Evolutionary conservation across 2,113 vertebrate genomes (phyloP), one percentile per base, ranked within the genome.

Genomic region (Dolichallabes microphthalmus): DNA sequence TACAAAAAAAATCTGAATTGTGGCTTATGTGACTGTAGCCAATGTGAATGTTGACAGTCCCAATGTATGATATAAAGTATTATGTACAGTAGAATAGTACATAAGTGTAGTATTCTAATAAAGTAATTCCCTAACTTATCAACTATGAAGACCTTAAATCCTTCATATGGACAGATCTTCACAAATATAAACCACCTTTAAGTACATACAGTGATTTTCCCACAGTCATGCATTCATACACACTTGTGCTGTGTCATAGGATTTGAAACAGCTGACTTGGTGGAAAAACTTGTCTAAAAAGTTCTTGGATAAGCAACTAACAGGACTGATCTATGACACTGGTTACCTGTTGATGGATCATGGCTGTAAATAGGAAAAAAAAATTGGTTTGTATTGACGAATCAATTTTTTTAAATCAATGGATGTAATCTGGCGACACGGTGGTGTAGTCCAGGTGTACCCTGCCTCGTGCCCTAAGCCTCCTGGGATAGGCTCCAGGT

Each of bases 181-280:
- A 76, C 80, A 64, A 86, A 88, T 84, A 50, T 35, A 69, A 85
- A 71, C 73, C 50, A 90, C 90, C 92, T 92, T 90, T 22, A 91
- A 87, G 89, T 90, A 87, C 86, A 89, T 66, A 82, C 84, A 90
- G 32, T 45, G 68, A 20, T 8, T 22, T 45, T 71, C 68, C 20
- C 35, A 39, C 20, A 22, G 32, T 39, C 20, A 73, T 73, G 32
- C 30, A 20, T 80, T 52, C 39, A 60, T 25, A 35, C 86, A 63
- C 55, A 52, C 57, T 75, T 84, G 45, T 84, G 80, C 45, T 53
- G 10, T 27, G 71, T 74, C 19, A 20, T 68, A 3, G 17, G 4
- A 68, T 68, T 82, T 74, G 4, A 68, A 82, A 69, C 39, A 10
- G 50, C 63, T 53, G 63, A 64, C 13, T 55, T 17, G 39, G 7